These are phyloP conservation scores for Tenodera sinensis DNA, from an alignment of 2,888 invertebrate species.

Conservation along the genomic window DNA sequence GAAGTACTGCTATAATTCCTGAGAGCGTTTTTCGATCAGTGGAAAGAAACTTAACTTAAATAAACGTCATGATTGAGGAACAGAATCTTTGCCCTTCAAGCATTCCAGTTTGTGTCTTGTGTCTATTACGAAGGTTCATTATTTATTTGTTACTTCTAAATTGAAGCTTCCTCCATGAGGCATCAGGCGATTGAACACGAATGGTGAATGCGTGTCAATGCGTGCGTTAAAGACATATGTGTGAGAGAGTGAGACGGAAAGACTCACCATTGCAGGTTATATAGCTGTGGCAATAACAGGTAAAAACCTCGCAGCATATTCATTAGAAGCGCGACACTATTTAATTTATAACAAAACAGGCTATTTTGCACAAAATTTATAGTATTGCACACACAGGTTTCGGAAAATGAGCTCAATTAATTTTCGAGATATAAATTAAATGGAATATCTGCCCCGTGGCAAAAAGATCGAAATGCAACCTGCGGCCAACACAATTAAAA, in stretches of 20 bases:
- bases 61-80: too few relatives aligned
- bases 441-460: conserved; percentile 15
- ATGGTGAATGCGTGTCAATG: not conserved
- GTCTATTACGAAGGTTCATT: too few relatives aligned
- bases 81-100: too few relatives aligned
- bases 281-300: not conserved
- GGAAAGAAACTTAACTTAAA: too few relatives aligned
- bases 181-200: not conserved
- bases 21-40: too few relatives aligned
- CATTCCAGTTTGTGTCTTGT: too few relatives aligned
- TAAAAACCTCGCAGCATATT: not conserved
- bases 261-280: not conserved
- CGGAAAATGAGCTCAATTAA: conserved; percentile 18
- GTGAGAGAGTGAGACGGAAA: not conserved
- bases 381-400: conserved; percentile 16
- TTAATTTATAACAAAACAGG: conserved; percentile 19
- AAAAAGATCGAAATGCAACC: conserved; percentile 7
- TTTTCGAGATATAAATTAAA: conserved; percentile 18
- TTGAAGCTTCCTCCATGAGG: too few relatives aligned
- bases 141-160: too few relatives aligned
- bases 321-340: conserved; percentile 11
- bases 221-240: not conserved
- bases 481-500: conserved; percentile 13
- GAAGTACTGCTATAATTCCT: too few relatives aligned
- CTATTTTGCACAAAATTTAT: conserved; percentile 16